Evolutionary conservation across 2,797 vertebrate genomes (phyloP).

Genomic region (Propithecus perrieri): DNA sequence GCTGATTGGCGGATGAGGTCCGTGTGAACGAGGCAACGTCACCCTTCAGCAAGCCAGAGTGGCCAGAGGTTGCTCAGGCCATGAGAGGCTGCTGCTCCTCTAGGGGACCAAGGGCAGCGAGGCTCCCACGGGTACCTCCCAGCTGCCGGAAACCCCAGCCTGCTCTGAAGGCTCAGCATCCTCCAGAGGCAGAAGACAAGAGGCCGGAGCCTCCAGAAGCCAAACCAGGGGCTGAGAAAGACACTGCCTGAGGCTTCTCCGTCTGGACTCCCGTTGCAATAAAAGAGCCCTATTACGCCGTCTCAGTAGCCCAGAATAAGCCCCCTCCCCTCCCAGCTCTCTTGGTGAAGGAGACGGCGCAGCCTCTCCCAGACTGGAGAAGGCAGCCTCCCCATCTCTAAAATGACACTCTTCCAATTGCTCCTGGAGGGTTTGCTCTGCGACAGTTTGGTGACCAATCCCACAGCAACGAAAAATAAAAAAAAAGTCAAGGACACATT

Average conservation of each 20-base stretch:
- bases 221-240: background rate
- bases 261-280: background rate
- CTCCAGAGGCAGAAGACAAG: background rate
- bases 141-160: constrained; percentile 34
- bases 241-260: background rate
- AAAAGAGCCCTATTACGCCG: background rate
- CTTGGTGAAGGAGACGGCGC: background rate
- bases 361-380: background rate
- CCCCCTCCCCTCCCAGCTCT: background rate
- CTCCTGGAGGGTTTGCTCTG: background rate
- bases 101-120: background rate
- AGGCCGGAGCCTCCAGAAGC: background rate
- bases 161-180: background rate
- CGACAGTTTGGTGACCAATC: background rate
- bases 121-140: constrained; percentile 29
- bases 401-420: background rate
- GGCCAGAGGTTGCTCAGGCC: background rate
- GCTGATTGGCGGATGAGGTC: background rate
- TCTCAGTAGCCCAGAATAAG: background rate
- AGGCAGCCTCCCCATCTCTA: background rate
- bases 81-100: constrained; percentile 28
- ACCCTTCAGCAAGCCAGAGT: background rate
- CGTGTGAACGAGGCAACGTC: background rate
- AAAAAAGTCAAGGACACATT: background rate
- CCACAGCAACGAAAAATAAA: background rate